Base-by-base conservation (phyloP, 1,140 invertebrate genomes). In the Chymomyza costata region DNA sequence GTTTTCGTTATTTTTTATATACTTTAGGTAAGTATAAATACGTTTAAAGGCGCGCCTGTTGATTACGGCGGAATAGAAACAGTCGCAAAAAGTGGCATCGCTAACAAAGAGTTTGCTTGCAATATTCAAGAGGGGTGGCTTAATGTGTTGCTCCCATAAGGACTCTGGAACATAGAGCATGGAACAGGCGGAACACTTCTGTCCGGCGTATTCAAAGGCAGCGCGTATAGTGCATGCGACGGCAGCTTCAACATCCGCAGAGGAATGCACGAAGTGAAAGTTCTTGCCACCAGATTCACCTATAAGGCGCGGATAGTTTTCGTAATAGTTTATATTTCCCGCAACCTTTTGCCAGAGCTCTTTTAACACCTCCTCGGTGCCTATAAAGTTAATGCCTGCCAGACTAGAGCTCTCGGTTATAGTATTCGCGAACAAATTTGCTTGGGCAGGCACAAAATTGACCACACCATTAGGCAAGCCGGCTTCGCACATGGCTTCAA, bases 271-370 rank as follows among this genome's bases (percentile, higher is more conserved):
- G 82, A 99, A 97, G 76, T 99, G 98, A 86, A 94, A 99, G 87
- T 99, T 99, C 86, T 99, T 99, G 1, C 98, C 98, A 7, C 98
- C 98, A 86, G 96, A 99, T 34, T 99, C 98, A 52, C 94, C 93
- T 56, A 99, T 93, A 1, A 99, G 85, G 55, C 96, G 90, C 0
- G 98, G 98, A 86, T 97, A 99, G 78, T 94, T 96, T 39, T 87
- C 89, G 83, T 98, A 99, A 0, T 85, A 90, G 28, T 90, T 87
- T 2, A 99, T 88, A 82, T 99, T 98, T 32, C 94, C 85, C 6
- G 94, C 96, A 38, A 99, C 95, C 87, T 94, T 91, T 59, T 90
- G 91, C 97, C 97, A 99, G 1, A 99, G 84, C 61, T 92, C 89
- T 68, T 94, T 93, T 78, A 99, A 98, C 0, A 97, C 98, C 3